These are phyloP conservation scores for Cossypha dichroa DNA, from an alignment of 2,797 vertebrate genomes.

Conservation along the genomic window DNA sequence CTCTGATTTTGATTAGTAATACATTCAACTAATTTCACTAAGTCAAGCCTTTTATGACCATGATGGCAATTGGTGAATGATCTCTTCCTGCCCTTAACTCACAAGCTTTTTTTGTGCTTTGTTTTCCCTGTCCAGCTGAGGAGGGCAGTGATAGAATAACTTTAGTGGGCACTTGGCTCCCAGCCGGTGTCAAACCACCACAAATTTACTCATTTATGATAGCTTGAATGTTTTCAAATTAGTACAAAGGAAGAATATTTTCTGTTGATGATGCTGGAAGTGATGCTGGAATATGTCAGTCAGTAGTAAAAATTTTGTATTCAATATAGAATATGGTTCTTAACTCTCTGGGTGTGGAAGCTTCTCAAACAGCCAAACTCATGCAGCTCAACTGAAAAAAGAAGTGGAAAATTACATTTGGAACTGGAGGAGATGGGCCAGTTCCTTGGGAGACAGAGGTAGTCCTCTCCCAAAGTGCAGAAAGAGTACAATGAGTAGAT, in stretches of 20 bases:
- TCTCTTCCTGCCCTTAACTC: background rate
- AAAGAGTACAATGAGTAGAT: background rate
- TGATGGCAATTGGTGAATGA: background rate
- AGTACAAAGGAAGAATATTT: background rate
- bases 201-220: background rate
- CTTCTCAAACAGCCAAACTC: background rate
- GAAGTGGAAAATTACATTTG: background rate
- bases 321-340: background rate
- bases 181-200: background rate
- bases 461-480: background rate
- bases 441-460: background rate
- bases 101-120: background rate
- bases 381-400: background rate
- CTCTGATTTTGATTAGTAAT: background rate
- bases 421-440: background rate
- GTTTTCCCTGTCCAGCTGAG: background rate
- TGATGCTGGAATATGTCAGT: background rate
- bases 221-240: background rate
- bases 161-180: background rate
- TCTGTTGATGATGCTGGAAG: background rate
- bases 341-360: background rate
- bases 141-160: background rate
- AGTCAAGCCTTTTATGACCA: background rate
- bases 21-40: background rate
- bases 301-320: background rate